Evolutionary conservation across 2,888 invertebrate genomes (phyloP), one percentile per base, ranked within the genome.

Genomic region (Argyra leucocephala): DNA sequence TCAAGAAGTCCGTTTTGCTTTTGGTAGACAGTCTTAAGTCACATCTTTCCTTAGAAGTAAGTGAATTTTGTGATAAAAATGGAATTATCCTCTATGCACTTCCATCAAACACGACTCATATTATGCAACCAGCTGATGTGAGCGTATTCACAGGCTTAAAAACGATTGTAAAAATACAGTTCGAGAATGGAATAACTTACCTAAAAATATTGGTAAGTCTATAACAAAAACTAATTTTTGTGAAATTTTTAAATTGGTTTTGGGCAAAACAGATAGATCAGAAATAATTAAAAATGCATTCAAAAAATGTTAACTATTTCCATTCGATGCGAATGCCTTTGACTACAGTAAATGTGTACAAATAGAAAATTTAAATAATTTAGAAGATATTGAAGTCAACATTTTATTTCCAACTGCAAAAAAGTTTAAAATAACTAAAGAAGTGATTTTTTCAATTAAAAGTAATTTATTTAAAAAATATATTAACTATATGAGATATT

Each of bases 61-160:
- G 60, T 21, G 26, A 60, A 63, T 63, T 57, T 48, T 63, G 66
- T 36, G n/a, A 10, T 7, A 58, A 67, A 15, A 65, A 67, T 57
- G 36, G 22, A 1, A 67, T 64, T 4, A 62, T 67, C 5, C 18
- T 67, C 1, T 65, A 65, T 63, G 62, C 64, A 31, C 61, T 65
- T 4, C 67, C 64, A 22, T 48, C 64, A 10, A 67, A 65, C 18
- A 64, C 65, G 48, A 67, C 65, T 1, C 64, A 67, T 23, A 57
- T 67, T 9, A 62, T 62, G 63, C 66, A 66, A 57, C 62, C 64
- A 22, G 64, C 63, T 4, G 66, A 67, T 48, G 66, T 67, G 10
- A 37, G 61, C 48, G 66, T 63, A 12, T 64, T 67, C 18, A 62
- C 64, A 59, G 63, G 60, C 5, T 65, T 15, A 61, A 58, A 22